Evolutionary conservation across 2,797 vertebrate species (phyloP).

Genomic region (Prunella strophiata): DNA sequence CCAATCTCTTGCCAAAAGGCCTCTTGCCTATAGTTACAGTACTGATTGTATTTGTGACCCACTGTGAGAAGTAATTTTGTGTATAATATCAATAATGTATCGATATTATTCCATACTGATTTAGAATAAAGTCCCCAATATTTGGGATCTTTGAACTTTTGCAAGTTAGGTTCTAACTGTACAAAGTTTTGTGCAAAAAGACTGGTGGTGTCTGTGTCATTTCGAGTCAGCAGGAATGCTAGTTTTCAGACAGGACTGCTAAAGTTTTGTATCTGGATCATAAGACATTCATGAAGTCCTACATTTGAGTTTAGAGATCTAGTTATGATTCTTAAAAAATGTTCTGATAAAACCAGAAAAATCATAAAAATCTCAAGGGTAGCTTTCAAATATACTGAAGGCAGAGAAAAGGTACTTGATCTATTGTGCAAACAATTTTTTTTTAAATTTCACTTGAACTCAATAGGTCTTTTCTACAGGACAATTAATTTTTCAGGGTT

Average conservation of each 20-base stretch:
- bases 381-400: not conserved
- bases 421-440: not conserved
- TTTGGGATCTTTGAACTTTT: not conserved
- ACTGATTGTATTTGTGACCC: not conserved
- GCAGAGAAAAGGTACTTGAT: not conserved
- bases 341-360: not conserved
- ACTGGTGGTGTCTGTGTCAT: not conserved
- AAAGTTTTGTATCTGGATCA: not conserved
- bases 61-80: not conserved
- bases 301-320: not conserved
- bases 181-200: not conserved
- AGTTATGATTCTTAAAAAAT: not conserved
- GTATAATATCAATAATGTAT: not conserved
- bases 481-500: not conserved
- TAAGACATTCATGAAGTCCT: not conserved
- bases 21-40: not conserved
- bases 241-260: not conserved
- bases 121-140: not conserved
- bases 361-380: not conserved
- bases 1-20: not conserved
- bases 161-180: not conserved
- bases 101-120: fast-evolving
- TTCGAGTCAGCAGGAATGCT: not conserved
- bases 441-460: not conserved
- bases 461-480: not conserved